These are phyloP conservation scores for Sebastes dallii DNA, from an alignment of 2,797 vertebrate species.

Conservation along the genomic window DNA sequence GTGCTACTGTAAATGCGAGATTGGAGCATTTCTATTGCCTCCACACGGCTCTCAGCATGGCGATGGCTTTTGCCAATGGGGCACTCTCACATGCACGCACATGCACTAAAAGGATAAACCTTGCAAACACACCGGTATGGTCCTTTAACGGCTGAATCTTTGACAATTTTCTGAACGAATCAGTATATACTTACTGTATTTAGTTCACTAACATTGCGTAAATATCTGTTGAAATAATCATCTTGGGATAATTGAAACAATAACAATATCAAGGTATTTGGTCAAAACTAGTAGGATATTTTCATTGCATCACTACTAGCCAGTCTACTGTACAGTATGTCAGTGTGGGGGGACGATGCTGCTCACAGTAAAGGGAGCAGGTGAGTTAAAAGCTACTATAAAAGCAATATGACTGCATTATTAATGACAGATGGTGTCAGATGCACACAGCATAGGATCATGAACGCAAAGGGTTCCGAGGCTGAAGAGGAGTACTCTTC, in stretches of 20 bases:
- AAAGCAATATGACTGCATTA: conserved; percentile 51
- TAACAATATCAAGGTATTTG: not conserved
- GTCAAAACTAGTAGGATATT: not conserved
- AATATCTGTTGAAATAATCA: not conserved
- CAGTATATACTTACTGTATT: not conserved
- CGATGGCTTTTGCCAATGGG: too few relatives aligned
- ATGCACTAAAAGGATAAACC: not conserved
- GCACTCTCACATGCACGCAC: too few relatives aligned
- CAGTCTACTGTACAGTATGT: not conserved
- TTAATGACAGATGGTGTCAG: conserved; percentile 51
- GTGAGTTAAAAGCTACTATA: conserved; percentile 46
- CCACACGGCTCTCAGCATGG: too few relatives aligned
- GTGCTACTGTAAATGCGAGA: too few relatives aligned
- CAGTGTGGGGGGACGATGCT: not conserved
- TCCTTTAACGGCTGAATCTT: not conserved
- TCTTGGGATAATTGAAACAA: not conserved
- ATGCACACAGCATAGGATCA: conserved; percentile 24
- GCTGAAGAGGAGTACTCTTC: conserved; percentile 1
- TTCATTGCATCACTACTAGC: not conserved
- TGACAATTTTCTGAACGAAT: not conserved
- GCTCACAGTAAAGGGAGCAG: conserved; percentile 13
- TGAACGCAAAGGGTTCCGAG: not conserved
- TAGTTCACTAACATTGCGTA: not conserved
- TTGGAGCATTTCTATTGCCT: too few relatives aligned
- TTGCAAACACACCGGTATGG: not conserved